These are phyloP conservation scores for Belonocnema kinseyi DNA, from an alignment of 1,140 invertebrate genomes.

Conservation along the genomic window DNA sequence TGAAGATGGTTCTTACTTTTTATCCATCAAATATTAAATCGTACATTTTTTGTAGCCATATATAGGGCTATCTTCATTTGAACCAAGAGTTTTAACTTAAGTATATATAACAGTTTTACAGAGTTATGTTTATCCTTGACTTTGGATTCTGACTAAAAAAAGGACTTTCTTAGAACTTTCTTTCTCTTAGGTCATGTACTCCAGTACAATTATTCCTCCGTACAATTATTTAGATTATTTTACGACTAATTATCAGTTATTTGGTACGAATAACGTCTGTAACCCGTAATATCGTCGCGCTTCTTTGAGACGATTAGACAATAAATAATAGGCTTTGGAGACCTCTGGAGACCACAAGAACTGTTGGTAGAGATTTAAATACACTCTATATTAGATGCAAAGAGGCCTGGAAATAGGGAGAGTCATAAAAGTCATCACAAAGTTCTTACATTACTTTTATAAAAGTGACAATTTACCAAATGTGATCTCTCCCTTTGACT, in stretches of 20 bases:
- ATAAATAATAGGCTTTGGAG: conserved; percentile 61
- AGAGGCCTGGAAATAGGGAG: not conserved
- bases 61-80: not conserved
- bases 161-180: conserved; percentile 16
- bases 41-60: not conserved
- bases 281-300: conserved; percentile 47
- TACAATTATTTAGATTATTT: conserved; percentile 56
- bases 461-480: conserved; percentile 27
- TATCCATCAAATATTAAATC: not conserved
- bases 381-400: not conserved
- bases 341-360: conserved; percentile 43
- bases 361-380: not conserved
- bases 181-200: conserved; percentile 25
- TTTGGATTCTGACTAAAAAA: conserved; percentile 29
- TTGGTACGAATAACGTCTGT: conserved; percentile 59
- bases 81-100: conserved; percentile 31
- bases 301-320: conserved; percentile 46
- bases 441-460: conserved; percentile 14
- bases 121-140: conserved; percentile 32
- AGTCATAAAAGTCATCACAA: conserved; percentile 6
- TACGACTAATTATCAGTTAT: conserved; percentile 53
- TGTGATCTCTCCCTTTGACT: not conserved
- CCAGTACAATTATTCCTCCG: conserved; percentile 41
- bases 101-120: conserved; percentile 37
- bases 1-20: not conserved